Evolutionary conservation across 1,140 invertebrate species (phyloP).

Genomic region (Cecropterus lyciades): DNA sequence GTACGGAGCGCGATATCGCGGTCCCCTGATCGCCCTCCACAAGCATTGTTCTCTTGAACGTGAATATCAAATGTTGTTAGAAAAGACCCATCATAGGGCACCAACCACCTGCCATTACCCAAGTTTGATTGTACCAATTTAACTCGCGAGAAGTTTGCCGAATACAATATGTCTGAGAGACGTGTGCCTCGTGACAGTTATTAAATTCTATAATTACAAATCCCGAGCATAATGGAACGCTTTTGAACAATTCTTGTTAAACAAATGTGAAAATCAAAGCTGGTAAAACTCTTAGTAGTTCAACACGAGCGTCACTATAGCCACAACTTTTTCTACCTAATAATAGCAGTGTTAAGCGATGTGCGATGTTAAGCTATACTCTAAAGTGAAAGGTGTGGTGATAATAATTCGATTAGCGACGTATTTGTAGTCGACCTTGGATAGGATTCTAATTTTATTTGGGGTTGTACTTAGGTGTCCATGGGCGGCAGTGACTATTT

Average conservation of each 20-base stretch:
- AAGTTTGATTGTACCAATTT: slow-evolving; percentile 66
- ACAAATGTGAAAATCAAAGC: background rate
- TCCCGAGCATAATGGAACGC: background rate
- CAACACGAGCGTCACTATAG: no score
- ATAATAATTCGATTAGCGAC: slow-evolving; percentile 6
- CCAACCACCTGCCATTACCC: slow-evolving; percentile 46
- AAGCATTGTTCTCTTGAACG: slow-evolving; percentile 42
- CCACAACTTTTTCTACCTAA: no score
- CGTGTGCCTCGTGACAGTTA: slow-evolving; percentile 19
- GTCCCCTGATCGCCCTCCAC: slow-evolving; percentile 3
- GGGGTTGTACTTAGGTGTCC: no score
- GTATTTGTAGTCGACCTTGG: no score
- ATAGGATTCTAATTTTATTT: no score
- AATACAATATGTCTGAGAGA: slow-evolving; percentile 42
- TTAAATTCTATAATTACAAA: slow-evolving; percentile 22
- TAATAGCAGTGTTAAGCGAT: no score
- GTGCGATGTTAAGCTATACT: no score
- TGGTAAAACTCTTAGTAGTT: no score
- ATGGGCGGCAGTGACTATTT: no score
- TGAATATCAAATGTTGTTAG: slow-evolving; percentile 65
- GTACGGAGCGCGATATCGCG: background rate
- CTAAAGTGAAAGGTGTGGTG: no score
- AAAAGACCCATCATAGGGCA: slow-evolving; percentile 51
- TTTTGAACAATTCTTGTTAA: slow-evolving; percentile 14
- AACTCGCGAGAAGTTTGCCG: slow-evolving; percentile 49